Evolutionary conservation across 2,797 vertebrate genomes (phyloP).

Genomic region (Galagoides demidoff): DNA sequence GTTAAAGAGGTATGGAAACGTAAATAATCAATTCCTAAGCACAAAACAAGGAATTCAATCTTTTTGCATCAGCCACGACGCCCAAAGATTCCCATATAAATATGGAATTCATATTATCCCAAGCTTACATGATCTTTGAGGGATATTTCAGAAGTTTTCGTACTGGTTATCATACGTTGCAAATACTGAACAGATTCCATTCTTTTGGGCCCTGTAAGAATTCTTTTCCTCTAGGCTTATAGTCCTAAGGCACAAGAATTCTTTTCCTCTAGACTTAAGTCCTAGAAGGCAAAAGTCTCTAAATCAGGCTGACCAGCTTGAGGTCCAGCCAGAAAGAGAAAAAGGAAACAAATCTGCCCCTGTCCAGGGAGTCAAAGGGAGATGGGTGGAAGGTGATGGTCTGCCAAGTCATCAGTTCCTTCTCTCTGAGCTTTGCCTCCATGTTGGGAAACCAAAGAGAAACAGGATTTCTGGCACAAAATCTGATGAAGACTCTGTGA

Average conservation of each 20-base stretch:
- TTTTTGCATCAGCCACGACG: neutral
- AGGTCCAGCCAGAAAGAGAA: neutral
- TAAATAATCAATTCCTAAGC: neutral
- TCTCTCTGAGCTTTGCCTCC: neutral
- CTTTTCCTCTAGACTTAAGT: neutral
- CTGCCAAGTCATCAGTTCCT: neutral
- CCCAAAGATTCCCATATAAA: neutral
- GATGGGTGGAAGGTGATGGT: neutral
- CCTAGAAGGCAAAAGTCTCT: neutral
- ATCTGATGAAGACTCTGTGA: neutral
- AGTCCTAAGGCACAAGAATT: neutral
- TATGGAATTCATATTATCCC: neutral
- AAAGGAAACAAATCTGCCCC: neutral
- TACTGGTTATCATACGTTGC: neutral
- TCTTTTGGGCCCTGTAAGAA: neutral
- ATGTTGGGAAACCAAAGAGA: neutral
- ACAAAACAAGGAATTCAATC: neutral
- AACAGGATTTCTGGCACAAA: neutral
- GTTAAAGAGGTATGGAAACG: neutral
- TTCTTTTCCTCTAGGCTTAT: neutral
- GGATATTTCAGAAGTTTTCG: neutral
- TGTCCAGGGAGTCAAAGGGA: neutral
- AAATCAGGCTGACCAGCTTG: too few species aligned
- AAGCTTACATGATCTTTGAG: neutral
- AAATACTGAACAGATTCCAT: neutral